A percentile compares a stretch with the other conserved stretches of the same genome.
These are phyloP conservation scores for Mesorhabditis spiculigera DNA, from an alignment of 2,888 invertebrate species.

Conservation along the genomic window DNA sequence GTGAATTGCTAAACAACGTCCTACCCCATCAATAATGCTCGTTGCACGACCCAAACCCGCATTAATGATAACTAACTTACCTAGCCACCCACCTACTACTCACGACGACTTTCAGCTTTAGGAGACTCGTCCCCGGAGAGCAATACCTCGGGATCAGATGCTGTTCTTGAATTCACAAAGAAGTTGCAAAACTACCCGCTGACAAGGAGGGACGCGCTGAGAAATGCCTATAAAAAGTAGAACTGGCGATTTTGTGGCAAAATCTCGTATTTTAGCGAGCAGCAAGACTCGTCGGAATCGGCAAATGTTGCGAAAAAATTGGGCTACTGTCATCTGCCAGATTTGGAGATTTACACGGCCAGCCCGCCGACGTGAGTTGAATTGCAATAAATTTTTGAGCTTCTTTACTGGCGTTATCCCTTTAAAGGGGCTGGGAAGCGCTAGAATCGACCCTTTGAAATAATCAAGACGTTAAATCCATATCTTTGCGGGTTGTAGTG, in stretches of 20 bases:
- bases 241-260: slow-evolving; percentile 34
- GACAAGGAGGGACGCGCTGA: slow-evolving; percentile 46
- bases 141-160: slow-evolving; percentile 53
- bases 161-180: slow-evolving; percentile 55
- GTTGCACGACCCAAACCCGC: no score
- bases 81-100: no score
- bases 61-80: no score
- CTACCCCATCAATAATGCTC: no score
- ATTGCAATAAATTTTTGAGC: neutral
- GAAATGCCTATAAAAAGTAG: slow-evolving; percentile 36
- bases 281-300: slow-evolving; percentile 33
- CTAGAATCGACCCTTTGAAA: no score
- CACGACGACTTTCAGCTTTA: slow-evolving; percentile 15
- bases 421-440: no score
- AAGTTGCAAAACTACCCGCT: slow-evolving; percentile 56
- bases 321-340: slow-evolving; percentile 52
- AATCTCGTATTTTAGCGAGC: slow-evolving; percentile 20
- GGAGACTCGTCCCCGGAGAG: slow-evolving; percentile 54
- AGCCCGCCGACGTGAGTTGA: slow-evolving; percentile 46
- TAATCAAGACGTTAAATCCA: no score
- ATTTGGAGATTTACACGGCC: slow-evolving; percentile 54
- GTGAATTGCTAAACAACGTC: no score
- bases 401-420: no score
- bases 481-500: no score
- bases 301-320: slow-evolving; percentile 23